Evolutionary conservation across 2,888 invertebrate genomes (phyloP), one percentile per base, ranked within the genome.

Genomic region (Mayetiola destructor): DNA sequence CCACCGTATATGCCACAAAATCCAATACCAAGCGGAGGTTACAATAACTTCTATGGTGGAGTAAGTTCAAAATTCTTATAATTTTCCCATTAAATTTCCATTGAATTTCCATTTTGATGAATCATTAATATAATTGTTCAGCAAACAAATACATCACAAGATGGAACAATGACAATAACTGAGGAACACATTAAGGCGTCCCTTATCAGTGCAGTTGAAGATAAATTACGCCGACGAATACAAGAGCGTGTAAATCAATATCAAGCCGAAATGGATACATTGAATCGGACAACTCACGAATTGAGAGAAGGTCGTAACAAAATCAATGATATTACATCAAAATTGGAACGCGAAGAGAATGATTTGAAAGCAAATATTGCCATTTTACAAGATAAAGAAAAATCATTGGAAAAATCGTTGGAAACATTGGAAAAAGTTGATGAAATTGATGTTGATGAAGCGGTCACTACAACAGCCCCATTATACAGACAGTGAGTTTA

Each of bases 111-210:
- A n/a, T n/a, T n/a, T n/a, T n/a, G n/a, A n/a, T n/a, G n/a, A n/a
- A n/a, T n/a, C n/a, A n/a, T n/a, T n/a, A n/a, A n/a, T n/a, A n/a
- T n/a, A n/a, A n/a, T n/a, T n/a, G n/a, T n/a, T 2, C 18, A 53
- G 30, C 29, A 53, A 30, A 27, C 48, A 27, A 48, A 48, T n/a
- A 32, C 60, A 16, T 70, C 77, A 64, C 69, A 72, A 18, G 76
- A 77, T 57, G 76, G 79, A 58, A 76, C 72, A 32, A 88, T 88
- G 20, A 91, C 91, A n/a, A 92, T 94, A 59, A 88, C 93, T 54
- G 92, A 95, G 65, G 93, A 95, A 68, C 94, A 96, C 68, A 90
- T 99, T 61, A 83, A 89, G 67, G 91, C 88, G 27, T 97, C 96
- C 1, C 75, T 99, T 21, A 73, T 95, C 18, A 92, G 94, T 58